Evolutionary conservation across 1,140 invertebrate genomes (phyloP), one percentile per base, ranked within the genome.

Genomic region (Telenomus remus): DNA sequence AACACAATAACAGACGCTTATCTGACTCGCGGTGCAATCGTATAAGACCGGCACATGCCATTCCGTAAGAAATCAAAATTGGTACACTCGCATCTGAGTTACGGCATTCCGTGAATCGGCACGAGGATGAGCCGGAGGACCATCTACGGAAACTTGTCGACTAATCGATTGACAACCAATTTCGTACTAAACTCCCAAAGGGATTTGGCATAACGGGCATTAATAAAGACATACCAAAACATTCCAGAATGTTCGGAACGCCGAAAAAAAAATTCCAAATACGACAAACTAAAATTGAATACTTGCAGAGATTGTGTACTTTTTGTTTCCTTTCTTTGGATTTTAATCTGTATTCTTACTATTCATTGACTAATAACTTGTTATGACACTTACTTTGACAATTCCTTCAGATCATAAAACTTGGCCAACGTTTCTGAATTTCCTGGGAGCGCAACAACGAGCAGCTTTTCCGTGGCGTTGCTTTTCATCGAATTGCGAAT

Each of bases 351-450:
- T n/a, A n/a, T n/a, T n/a, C n/a, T n/a, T n/a, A n/a, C n/a, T n/a
- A n/a, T n/a, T n/a, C n/a, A n/a, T n/a, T n/a, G n/a, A n/a, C n/a
- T n/a, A n/a, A n/a, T n/a, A n/a, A n/a, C n/a, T n/a, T n/a, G n/a
- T n/a, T n/a, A n/a, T 39, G 9, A 14, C 8, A 78, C 87, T 85
- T 82, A 88, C 87, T 91, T 92, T 12, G 90, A 84, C 47, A 94
- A 80, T 42, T 86, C 84, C 71, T 93, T 92, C 44, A 94, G 85
- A 78, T 94, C 92, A 78, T 91, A 94, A 73, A 91, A 91, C 82
- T 93, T 93, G 0, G 91, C 92, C 48, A 94, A 80, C 1, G 91
- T 84, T 72, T 93, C 92, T 1, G 91, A 86, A 81, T 91, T 89
- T 0, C 89, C 83, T 11, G 92, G 92, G 34, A 94, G 81, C 0